phyloP scores from a whole-genome alignment of 1,140 invertebrate genomes.

The Proales similis region DNA sequence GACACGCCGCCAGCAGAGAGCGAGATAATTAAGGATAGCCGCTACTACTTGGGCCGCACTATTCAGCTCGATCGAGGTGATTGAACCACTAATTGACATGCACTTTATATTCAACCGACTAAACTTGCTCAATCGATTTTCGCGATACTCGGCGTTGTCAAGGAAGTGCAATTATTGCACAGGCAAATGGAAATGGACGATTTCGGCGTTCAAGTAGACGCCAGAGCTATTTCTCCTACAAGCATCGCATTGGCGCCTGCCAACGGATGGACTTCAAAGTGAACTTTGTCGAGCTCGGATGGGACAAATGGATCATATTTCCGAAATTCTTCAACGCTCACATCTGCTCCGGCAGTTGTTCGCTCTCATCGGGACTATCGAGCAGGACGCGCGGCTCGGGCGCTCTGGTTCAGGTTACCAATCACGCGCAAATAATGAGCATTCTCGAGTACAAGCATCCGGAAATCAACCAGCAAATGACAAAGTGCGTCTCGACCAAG shows the following conservation, averaged over 20 bases:
- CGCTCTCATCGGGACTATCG: not conserved
- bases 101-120: too few species aligned
- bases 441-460: slow-evolving; percentile 30
- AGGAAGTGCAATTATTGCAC: too few species aligned
- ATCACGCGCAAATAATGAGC: slow-evolving; percentile 38
- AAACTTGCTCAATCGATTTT: too few species aligned
- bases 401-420: slow-evolving; percentile 9
- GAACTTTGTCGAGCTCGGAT: slow-evolving; percentile 31
- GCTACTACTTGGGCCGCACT: too few species aligned
- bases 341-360: slow-evolving; percentile 8
- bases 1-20: too few species aligned
- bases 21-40: too few species aligned
- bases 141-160: too few species aligned
- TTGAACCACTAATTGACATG: too few species aligned
- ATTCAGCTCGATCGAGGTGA: too few species aligned
- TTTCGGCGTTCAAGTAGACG: too few species aligned
- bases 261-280: slow-evolving; percentile 22
- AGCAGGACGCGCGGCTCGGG: not conserved
- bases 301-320: slow-evolving; percentile 37
- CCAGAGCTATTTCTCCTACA: too few species aligned
- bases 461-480: slow-evolving; percentile 24
- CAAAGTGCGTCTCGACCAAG: slow-evolving; percentile 27
- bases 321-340: slow-evolving; percentile 36
- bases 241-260: not conserved
- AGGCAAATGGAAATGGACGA: too few species aligned